Evolutionary conservation across 2,888 invertebrate species (phyloP).

Genomic region (Ophraella communa): DNA sequence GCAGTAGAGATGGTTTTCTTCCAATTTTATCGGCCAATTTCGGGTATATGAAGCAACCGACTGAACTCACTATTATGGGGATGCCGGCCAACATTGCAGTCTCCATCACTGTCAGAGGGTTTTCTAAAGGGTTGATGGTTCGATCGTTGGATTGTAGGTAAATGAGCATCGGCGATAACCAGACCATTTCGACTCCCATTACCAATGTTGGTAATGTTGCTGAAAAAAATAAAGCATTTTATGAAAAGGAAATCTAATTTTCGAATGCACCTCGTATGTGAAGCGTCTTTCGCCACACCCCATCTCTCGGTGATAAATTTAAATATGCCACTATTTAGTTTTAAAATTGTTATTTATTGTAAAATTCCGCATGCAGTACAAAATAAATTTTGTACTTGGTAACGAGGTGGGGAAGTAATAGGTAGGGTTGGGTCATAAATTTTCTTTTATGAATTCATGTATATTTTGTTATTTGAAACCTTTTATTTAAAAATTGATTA

Average conservation of each 20-base stretch:
- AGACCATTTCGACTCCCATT: slow-evolving; percentile 20
- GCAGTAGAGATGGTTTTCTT: neutral
- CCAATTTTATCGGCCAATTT: neutral
- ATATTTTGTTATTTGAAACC: no score
- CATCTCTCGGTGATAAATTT: no score
- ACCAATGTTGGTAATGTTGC: neutral
- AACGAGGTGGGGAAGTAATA: no score
- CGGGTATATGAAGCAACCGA: neutral
- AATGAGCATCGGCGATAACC: slow-evolving; percentile 31
- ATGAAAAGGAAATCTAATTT: neutral
- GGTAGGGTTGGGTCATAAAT: no score
- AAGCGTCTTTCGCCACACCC: no score
- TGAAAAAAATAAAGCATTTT: neutral
- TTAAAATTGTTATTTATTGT: no score
- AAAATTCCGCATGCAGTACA: no score
- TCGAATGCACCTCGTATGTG: no score
- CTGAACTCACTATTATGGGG: neutral
- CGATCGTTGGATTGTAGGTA: neutral
- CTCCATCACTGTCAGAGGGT: neutral
- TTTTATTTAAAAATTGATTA: no score
- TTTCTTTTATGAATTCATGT: no score
- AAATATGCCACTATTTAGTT: no score
- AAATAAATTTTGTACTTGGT: no score
- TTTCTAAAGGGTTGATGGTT: neutral
- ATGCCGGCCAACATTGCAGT: neutral